Conservation (phyloP, 1,140 invertebrate species). For the Adelges cooleyi region DNA sequence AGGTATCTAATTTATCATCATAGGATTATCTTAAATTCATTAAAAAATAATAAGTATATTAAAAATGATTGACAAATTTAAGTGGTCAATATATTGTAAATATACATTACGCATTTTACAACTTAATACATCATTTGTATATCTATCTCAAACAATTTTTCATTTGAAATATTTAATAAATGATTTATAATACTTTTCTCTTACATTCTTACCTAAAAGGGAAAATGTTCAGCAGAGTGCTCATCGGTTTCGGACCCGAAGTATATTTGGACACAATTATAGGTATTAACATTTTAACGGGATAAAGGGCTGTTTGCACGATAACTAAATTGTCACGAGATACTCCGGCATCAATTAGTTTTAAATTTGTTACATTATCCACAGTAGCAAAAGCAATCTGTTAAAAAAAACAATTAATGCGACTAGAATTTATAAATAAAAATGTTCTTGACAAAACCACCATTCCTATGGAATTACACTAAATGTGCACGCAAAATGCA, state of each 20-base stretch:
- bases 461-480: not conserved
- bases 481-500: not conserved
- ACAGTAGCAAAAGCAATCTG: slow-evolving; percentile 89
- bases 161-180: too few relatives aligned
- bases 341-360: slow-evolving; percentile 87
- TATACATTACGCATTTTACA: too few relatives aligned
- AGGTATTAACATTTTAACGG: slow-evolving; percentile 88
- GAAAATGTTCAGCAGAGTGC: slow-evolving; percentile 78
- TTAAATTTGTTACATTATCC: slow-evolving; percentile 89
- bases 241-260: slow-evolving; percentile 72
- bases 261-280: slow-evolving; percentile 79
- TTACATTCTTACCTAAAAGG: slow-evolving; percentile 64
- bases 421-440: not conserved
- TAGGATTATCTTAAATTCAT: too few relatives aligned
- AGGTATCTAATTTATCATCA: too few relatives aligned
- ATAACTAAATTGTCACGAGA: slow-evolving; percentile 89
- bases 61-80: too few relatives aligned
- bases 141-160: too few relatives aligned
- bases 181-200: too few relatives aligned
- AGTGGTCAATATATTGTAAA: too few relatives aligned
- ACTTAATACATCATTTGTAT: too few relatives aligned
- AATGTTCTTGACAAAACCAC: not conserved
- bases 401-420: not conserved
- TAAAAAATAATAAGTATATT: too few relatives aligned
- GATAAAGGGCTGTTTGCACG: slow-evolving; percentile 80